These are phyloP conservation scores for Stramonita haemastoma DNA, from an alignment of 2,888 invertebrate genomes.

Conservation along the genomic window DNA sequence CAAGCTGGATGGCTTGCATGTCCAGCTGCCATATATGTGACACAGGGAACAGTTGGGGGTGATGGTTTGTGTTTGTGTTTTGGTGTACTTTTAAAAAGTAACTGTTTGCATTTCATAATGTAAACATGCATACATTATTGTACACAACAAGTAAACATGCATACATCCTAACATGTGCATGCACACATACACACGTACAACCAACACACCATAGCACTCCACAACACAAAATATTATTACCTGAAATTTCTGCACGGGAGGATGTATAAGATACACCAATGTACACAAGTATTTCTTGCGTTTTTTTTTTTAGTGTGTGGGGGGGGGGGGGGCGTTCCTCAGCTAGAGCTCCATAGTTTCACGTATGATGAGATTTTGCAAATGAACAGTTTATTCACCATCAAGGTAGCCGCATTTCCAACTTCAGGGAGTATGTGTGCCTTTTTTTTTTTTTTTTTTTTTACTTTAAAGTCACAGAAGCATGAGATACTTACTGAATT, in stretches of 20 bases:
- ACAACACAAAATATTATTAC: background rate
- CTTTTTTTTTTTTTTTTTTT: background rate
- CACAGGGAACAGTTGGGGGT: constrained; percentile 64
- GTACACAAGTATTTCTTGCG: too few relatives aligned
- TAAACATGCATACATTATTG: background rate
- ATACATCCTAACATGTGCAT: background rate
- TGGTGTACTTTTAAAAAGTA: too few relatives aligned
- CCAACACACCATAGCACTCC: background rate
- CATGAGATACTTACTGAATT: background rate
- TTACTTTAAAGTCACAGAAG: background rate
- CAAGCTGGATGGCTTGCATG: constrained; percentile 60
- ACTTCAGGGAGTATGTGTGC: too few relatives aligned
- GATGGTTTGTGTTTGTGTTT: constrained; percentile 45
- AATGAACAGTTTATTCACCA: too few relatives aligned
- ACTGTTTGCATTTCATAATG: background rate
- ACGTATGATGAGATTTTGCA: too few relatives aligned
- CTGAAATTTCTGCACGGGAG: too few relatives aligned
- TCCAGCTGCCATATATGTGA: constrained; percentile 57
- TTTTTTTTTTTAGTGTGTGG: too few relatives aligned
- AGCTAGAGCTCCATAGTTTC: too few relatives aligned
- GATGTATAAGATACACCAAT: too few relatives aligned
- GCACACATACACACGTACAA: background rate
- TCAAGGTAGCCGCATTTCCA: too few relatives aligned
- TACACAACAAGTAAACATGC: background rate
- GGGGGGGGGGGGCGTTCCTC: too few relatives aligned